phyloP scores from a whole-genome alignment of 2,113 vertebrate genomes.

The Thalassarche chlororhynchos region DNA sequence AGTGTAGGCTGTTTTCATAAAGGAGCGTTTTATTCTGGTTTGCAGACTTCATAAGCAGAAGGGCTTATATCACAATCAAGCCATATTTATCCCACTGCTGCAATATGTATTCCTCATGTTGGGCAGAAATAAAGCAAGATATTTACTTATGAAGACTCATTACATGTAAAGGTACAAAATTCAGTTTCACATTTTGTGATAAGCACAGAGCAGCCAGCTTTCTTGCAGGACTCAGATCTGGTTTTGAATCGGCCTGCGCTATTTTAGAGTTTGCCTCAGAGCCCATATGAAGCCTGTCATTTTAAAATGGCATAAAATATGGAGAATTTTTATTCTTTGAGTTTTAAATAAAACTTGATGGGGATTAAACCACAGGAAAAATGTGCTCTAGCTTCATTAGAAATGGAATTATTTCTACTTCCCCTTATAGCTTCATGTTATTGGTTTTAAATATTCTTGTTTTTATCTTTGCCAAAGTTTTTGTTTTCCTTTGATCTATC shows the following conservation, averaged over 20 bases:
- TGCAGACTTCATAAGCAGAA: background rate
- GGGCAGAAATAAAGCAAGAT: background rate
- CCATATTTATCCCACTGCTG: background rate
- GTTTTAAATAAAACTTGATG: background rate
- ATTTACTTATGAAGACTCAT: background rate
- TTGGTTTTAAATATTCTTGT: background rate
- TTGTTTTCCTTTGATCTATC: background rate
- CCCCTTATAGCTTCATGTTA: background rate
- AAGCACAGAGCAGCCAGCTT: background rate
- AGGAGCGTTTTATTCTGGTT: background rate
- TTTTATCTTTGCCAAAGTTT: background rate
- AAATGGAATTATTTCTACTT: background rate
- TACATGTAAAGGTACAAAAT: background rate
- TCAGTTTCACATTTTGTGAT: background rate
- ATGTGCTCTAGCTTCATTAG: background rate
- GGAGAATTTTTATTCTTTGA: background rate
- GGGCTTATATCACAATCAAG: background rate
- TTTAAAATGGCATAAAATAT: background rate
- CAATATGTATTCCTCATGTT: background rate
- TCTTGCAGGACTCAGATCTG: background rate
- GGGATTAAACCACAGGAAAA: background rate
- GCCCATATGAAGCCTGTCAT: background rate
- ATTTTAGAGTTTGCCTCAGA: constrained; percentile 8
- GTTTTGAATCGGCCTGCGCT: background rate
- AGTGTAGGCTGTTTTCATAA: background rate